These are phyloP conservation scores for Zosterops japonicus DNA, from an alignment of 2,113 vertebrate genomes.

Conservation along the genomic window DNA sequence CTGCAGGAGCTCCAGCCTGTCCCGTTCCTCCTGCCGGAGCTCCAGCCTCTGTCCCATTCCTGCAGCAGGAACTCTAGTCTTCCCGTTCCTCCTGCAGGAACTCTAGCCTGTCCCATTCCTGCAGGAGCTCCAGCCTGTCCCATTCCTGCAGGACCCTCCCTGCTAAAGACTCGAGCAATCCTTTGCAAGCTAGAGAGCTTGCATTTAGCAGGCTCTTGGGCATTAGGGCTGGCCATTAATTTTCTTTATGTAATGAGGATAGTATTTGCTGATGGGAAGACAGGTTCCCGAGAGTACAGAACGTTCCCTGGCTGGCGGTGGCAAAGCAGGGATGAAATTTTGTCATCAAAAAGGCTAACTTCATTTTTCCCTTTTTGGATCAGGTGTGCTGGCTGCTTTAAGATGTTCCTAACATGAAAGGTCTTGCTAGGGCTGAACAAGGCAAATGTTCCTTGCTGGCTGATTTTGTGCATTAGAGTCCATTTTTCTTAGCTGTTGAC, in stretches of 20 bases:
- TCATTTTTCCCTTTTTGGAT: neutral
- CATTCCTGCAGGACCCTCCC: neutral
- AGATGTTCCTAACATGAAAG: neutral
- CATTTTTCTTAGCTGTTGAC: neutral
- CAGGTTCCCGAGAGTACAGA: neutral
- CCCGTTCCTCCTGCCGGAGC: neutral
- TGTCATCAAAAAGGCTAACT: neutral
- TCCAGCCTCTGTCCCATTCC: no score
- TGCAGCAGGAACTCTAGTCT: no score
- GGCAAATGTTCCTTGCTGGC: neutral
- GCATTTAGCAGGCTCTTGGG: neutral
- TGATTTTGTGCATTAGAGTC: neutral
- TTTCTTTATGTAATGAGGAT: neutral
- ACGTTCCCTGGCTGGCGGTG: neutral
- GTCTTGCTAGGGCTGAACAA: neutral
- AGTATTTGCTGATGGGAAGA: neutral
- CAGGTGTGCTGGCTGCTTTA: neutral
- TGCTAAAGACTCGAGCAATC: fast-evolving
- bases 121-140: neutral
- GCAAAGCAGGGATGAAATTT: neutral
- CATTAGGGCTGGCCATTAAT: neutral
- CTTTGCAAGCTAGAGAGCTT: neutral
- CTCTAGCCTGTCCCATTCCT: neutral
- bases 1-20: neutral
- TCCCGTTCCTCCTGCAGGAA: neutral